Evolutionary conservation across 2,113 vertebrate species (phyloP), one percentile per base, ranked within the genome.

Genomic region (Thamnophis sirtalis): DNA sequence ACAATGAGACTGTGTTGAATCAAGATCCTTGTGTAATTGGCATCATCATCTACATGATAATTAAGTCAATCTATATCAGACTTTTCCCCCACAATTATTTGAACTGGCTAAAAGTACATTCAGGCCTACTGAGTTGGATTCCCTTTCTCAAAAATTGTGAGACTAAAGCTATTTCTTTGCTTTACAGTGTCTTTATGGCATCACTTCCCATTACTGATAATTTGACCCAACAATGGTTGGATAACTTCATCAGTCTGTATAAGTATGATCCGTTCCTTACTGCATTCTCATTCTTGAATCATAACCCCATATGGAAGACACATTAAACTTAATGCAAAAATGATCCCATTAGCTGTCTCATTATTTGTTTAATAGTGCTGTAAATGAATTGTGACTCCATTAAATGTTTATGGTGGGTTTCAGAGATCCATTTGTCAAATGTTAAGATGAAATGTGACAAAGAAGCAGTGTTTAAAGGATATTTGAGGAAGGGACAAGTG

Each of bases 81-180:
- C 91, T 92, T 94, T 92, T 58, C 26, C 93, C 50, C 93, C 50
- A 84, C 33, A 87, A 92, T 84, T 9, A 94, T 84, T 93, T 85
- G 90, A 86, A 5, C 24, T 60, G 3, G 7, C 91, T 9, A 3
- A 93, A 5, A 58, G 54, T 88, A 28, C 48, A 88, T 43, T 2
- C 1, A 68, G 0, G 55, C 17, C 33, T 80, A 91, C 92, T 43
- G 93, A 94, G 92, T 33, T 88, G 3, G 19, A 84, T 0, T 8
- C 1, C 48, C 33, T 1, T 92, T 26, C 84, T 87, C 91, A 80
- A 94, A 89, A 63, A 33, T 43, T 63, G 22, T 21, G 48, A 92
- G 85, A 38, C 22, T 43, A 89, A 51, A 38, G n/a, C n/a, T 38
- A 38, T 38, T 80, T 80, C 68, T 80, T 80, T 6, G 0, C n/a